phyloP scores from a whole-genome alignment of 2,888 invertebrate species.

The Nephrocerus scutellatus region DNA sequence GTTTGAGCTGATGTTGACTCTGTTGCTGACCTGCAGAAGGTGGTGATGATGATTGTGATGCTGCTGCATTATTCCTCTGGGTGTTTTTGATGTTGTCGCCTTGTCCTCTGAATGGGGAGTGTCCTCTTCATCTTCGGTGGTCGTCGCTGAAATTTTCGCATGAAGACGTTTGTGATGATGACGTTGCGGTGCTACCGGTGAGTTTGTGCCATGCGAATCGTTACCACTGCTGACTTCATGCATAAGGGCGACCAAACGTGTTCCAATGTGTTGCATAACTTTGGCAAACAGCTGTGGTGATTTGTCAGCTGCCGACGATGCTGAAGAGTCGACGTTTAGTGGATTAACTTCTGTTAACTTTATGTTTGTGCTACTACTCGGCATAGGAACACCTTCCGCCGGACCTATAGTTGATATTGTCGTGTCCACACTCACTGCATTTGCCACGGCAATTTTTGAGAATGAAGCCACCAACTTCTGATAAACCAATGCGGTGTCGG shows the following conservation, averaged over 20 bases:
- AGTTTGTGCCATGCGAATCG: slow-evolving; percentile 53
- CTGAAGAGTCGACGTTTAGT: slow-evolving; percentile 35
- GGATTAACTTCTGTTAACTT: too few species aligned
- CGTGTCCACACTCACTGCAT: slow-evolving; percentile 10
- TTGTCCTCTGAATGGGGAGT: slow-evolving; percentile 51
- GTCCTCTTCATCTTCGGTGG: slow-evolving; percentile 44
- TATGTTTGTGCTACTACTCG: background rate
- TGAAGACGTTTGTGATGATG: slow-evolving; percentile 54
- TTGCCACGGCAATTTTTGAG: slow-evolving; percentile 63
- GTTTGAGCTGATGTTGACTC: slow-evolving; percentile 26
- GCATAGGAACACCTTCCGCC: slow-evolving; percentile 41
- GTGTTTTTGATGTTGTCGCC: background rate
- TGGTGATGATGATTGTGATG: slow-evolving; percentile 9
- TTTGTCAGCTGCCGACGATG: slow-evolving; percentile 48
- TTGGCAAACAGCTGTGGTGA: slow-evolving; percentile 83
- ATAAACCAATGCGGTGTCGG: slow-evolving; percentile 81
- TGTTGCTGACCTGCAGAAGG: slow-evolving; percentile 27
- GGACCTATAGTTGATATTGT: slow-evolving; percentile 1
- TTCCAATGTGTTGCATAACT: slow-evolving; percentile 88
- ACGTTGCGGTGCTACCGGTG: slow-evolving; percentile 53
- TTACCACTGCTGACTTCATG: slow-evolving; percentile 78
- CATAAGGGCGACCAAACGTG: slow-evolving; percentile 79
- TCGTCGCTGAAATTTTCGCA: slow-evolving; percentile 51
- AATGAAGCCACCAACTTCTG: slow-evolving; percentile 78
- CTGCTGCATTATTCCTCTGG: slow-evolving; percentile 1